Conservation (phyloP, 2,797 vertebrate species). For the Varecia variegata region DNA sequence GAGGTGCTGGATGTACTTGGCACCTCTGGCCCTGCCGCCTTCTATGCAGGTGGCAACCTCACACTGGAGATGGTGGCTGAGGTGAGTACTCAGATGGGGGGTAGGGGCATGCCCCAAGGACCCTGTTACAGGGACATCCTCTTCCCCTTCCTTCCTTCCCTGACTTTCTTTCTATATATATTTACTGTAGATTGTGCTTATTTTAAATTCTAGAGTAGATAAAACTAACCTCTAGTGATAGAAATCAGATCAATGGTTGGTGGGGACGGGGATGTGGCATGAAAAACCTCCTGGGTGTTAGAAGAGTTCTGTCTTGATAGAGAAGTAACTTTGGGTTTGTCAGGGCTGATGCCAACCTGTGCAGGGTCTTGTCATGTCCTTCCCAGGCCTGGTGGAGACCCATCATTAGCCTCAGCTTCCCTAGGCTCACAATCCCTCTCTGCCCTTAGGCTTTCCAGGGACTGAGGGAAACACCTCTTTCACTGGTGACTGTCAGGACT, state of each 20-base stretch:
- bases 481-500: neutral
- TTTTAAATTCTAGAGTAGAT: constrained; percentile 28
- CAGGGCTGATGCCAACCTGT: neutral
- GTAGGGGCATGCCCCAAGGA: neutral
- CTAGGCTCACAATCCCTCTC: neutral
- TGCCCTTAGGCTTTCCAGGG: neutral
- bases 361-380: neutral
- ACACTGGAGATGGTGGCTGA: constrained; percentile 92
- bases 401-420: neutral
- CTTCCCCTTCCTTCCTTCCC: neutral
- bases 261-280: neutral
- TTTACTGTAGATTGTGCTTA: neutral
- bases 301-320: neutral
- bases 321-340: neutral
- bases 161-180: neutral
- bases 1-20: constrained; percentile 90
- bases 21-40: constrained; percentile 87
- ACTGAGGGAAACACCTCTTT: neutral
- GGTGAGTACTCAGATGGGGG: constrained; percentile 81
- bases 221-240: neutral
- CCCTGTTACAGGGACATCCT: neutral
- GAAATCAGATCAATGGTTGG: neutral
- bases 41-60: constrained; percentile 93
- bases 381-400: neutral
- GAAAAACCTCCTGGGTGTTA: neutral